A percentile compares a stretch with the other conserved stretches of the same genome.
These are phyloP conservation scores for Thaumatotibia leucotreta DNA, from an alignment of 1,140 invertebrate species.

Conservation along the genomic window DNA sequence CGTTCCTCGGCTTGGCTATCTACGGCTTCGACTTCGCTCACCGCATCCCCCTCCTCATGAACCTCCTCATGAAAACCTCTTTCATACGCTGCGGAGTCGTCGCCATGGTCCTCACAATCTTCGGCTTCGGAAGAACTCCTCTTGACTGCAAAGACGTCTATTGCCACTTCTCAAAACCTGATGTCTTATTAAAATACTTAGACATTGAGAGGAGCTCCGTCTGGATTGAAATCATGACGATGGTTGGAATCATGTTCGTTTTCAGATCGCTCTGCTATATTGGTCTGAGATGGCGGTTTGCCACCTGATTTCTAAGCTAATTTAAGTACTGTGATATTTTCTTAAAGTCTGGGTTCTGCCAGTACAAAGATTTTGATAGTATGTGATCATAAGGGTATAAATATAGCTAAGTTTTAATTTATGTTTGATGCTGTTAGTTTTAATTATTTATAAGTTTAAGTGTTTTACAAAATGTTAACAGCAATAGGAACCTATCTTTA, in stretches of 20 bases:
- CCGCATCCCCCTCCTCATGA: slow-evolving; percentile 77
- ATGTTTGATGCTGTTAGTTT: not conserved
- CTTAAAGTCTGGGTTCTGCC: slow-evolving; percentile 6
- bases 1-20: slow-evolving; percentile 80
- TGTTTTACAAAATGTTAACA: not conserved
- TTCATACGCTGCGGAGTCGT: slow-evolving; percentile 81
- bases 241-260: slow-evolving; percentile 73
- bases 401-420: slow-evolving; percentile 10
- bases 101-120: slow-evolving; percentile 78
- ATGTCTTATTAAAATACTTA: slow-evolving; percentile 77
- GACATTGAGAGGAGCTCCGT: slow-evolving; percentile 76
- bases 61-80: slow-evolving; percentile 79
- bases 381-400: slow-evolving; percentile 32
- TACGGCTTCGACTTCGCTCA: slow-evolving; percentile 83
- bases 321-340: slow-evolving; percentile 26
- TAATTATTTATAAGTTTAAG: not conserved
- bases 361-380: slow-evolving; percentile 31
- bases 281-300: slow-evolving; percentile 74
- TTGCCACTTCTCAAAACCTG: slow-evolving; percentile 79
- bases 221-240: slow-evolving; percentile 73
- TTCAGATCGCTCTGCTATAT: slow-evolving; percentile 76
- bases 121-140: slow-evolving; percentile 77
- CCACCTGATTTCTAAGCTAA: slow-evolving; percentile 59
- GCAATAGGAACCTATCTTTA: not conserved
- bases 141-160: slow-evolving; percentile 79